These are phyloP conservation scores for Lampropteryx suffumata DNA, from an alignment of 2,888 invertebrate species.

Conservation along the genomic window DNA sequence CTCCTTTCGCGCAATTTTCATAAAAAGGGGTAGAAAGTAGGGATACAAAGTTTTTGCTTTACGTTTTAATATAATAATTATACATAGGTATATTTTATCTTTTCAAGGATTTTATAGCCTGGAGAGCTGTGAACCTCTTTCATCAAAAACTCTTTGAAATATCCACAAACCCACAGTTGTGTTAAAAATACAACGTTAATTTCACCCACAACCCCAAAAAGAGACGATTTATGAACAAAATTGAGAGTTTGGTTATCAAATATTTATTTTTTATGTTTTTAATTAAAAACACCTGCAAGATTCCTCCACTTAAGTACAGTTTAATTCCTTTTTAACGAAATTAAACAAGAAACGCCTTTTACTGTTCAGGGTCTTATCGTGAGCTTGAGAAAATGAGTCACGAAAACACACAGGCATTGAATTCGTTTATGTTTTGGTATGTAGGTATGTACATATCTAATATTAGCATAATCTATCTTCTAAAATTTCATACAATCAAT, in stretches of 20 bases:
- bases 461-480: no score
- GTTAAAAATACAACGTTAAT: conserved; percentile 2
- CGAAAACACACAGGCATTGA: conserved; percentile 35
- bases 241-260: conserved; percentile 23
- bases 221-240: conserved; percentile 11
- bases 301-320: conserved; percentile 41
- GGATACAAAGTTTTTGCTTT: no score
- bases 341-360: conserved; percentile 52
- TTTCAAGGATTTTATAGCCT: no score
- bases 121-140: no score
- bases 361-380: conserved; percentile 43
- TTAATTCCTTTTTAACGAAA: conserved; percentile 54
- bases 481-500: no score
- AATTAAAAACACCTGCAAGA: conserved; percentile 41
- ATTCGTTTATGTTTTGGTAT: no score
- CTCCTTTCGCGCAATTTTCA: no score
- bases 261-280: conserved; percentile 37
- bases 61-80: no score
- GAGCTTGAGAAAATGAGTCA: conserved; percentile 39
- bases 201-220: conserved; percentile 5
- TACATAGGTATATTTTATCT: no score
- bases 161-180: not conserved
- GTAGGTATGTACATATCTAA: no score
- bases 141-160: not conserved
- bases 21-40: no score